Evolutionary conservation across 2,888 invertebrate species (phyloP), one percentile per base, ranked within the genome.

Genomic region (Aethes cnicana): DNA sequence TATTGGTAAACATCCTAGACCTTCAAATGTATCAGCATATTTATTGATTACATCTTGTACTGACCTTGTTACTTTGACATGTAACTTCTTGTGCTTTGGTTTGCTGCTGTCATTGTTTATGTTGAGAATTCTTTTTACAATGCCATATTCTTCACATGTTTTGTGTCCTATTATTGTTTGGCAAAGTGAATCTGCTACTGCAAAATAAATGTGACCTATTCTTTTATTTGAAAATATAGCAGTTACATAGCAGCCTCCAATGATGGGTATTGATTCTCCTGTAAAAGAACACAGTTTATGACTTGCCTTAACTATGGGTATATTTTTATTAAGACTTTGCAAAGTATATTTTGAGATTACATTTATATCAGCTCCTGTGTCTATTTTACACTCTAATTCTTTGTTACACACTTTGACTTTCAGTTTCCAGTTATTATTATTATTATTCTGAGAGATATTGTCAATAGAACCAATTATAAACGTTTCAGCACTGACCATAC

Each of bases 11-110:
- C 55, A 39, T 3, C 39, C 52, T 44, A 55, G 12, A 1, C 55
- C 55, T 21, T 49, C 33, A 37, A 49, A 54, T 9, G 47, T 48
- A 18, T 48, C 32, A 8, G 16, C 9, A 17, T 54, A 54, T 7
- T 36, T 25, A 1, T 47, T 7, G n/a, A 49, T 11, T 7, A 48
- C 18, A 16, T 36, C 9, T 9, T 7, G 11, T 28, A 21, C 28
- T 48, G 23, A 16, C 23, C 26, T 23, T 35, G n/a, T n/a, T n/a
- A 30, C 2, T 3, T 3, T 6, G 3, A 20, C 20, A 20, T 20
- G 20, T 3, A 4, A 3, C 6, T 20, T 6, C 4, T 20, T 20
- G 20, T 4, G 6, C 6, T 20, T 3, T 20, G 3, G 3, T 20
- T 6, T 20, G 3, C 4, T 20, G 6, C 4, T 4, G 3, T 20